phyloP scores from a whole-genome alignment of 2,113 vertebrate species.

The Girardinichthys multiradiatus region DNA sequence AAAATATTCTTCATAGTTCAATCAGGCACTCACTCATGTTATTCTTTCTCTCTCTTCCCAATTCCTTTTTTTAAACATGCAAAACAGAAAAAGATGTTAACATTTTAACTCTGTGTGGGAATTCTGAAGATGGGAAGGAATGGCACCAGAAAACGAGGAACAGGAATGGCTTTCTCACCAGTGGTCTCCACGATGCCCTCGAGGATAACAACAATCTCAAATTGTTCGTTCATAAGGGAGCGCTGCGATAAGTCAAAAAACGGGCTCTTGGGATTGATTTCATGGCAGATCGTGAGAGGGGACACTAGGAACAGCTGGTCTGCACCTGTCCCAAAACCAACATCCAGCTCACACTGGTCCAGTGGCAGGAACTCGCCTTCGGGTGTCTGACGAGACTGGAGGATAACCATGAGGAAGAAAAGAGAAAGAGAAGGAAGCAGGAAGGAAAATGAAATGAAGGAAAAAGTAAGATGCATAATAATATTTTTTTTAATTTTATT shows the following conservation, averaged over 20 bases:
- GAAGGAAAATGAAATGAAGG: conserved; percentile 1
- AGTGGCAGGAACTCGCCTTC: conserved; percentile 91
- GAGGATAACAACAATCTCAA: conserved; percentile 91
- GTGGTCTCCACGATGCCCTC: conserved; percentile 93
- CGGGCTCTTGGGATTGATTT: conserved; percentile 89
- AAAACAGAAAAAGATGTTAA: conserved; percentile 37
- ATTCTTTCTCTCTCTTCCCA: conserved; percentile 22
- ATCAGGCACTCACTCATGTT: conserved; percentile 47
- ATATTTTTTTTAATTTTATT: not conserved
- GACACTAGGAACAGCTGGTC: conserved; percentile 92
- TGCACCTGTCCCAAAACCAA: conserved; percentile 90
- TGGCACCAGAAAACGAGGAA: not conserved
- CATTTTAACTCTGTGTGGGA: conserved; percentile 44
- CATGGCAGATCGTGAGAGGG: conserved; percentile 90
- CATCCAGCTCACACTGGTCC: conserved; percentile 90
- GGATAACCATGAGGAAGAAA: conserved; percentile 8
- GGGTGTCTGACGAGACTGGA: conserved; percentile 89
- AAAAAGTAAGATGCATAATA: not conserved
- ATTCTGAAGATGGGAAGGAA: not conserved
- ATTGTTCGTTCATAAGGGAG: conserved; percentile 86
- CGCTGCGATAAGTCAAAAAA: conserved; percentile 89
- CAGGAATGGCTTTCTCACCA: conserved; percentile 70
- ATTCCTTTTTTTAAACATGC: conserved; percentile 7
- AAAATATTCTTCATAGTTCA: conserved; percentile 69
- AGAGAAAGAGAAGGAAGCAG: not conserved